Evolutionary conservation across 2,113 vertebrate genomes (phyloP).

Genomic region (Excalfactoria chinensis): DNA sequence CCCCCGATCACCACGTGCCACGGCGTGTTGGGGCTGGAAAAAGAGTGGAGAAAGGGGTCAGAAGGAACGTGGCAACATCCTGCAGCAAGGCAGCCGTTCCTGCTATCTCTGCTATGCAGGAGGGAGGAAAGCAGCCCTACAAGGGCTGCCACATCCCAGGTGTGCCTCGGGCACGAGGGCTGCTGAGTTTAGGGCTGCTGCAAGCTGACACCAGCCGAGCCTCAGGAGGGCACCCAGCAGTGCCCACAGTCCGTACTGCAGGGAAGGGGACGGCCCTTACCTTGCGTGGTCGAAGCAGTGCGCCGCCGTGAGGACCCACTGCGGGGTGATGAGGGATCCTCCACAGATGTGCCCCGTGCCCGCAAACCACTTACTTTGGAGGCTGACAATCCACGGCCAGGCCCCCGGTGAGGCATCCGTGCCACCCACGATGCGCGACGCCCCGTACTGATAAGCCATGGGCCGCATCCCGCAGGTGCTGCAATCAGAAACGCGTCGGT

Average conservation of each 20-base stretch:
- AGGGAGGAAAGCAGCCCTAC: not conserved
- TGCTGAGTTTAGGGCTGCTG: not conserved
- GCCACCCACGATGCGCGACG: not conserved
- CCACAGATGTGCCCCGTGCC: not conserved
- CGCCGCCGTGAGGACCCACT: slow-evolving; percentile 44
- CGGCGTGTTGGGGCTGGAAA: not conserved
- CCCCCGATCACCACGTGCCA: not conserved
- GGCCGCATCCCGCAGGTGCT: not conserved
- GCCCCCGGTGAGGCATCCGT: not conserved
- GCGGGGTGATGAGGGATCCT: not conserved
- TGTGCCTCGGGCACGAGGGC: not conserved
- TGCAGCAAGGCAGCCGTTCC: too few relatives aligned
- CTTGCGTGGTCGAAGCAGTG: not conserved
- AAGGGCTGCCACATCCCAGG: not conserved
- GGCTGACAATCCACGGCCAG: slow-evolving; percentile 53
- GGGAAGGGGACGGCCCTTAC: not conserved
- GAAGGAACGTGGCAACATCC: not conserved
- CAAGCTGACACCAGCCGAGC: not conserved
- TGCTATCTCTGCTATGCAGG: not conserved
- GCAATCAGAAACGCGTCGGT: not conserved
- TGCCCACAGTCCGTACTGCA: not conserved
- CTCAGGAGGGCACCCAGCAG: too few relatives aligned
- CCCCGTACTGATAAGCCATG: accelerated
- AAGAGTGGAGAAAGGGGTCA: not conserved
- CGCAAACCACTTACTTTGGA: not conserved